Base-by-base conservation (phyloP, 2,797 vertebrate genomes). In the Eulemur rubriventer region DNA sequence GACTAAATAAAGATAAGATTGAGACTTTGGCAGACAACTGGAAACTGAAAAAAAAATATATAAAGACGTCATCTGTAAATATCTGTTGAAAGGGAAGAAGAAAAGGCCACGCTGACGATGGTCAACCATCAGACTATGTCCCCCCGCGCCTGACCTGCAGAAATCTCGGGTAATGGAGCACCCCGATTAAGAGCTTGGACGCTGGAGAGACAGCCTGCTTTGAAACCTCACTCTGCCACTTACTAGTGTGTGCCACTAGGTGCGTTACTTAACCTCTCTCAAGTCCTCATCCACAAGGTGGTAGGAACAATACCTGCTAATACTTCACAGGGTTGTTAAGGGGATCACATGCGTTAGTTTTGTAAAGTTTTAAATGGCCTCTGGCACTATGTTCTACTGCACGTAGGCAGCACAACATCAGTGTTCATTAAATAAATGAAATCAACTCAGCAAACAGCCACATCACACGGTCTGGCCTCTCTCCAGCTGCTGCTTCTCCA, bases 351-450 rank as follows among this genome's bases (percentile, higher is more conserved):
- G 22, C 35, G 35, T 43, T 12, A 1, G 4, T 41, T 69, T 7
- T 20, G 20, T 1, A 1, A 38, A 14, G 48, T 63, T n/a, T 38
- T 35, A 52, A 20, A 24, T 9, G 14, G 0, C 0, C 3, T n/a
- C 84, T 30, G 30, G 55, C 22, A 50, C 28, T 2, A 28, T 4
- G 41, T 55, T 52, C 61, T n/a, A 14, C 2, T 48, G 48, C 33
- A 63, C 24, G 9, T 1, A 46, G 22, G n/a, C 8, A 12, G 16
- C 17, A 17, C 16, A 20, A 11, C 4, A 0, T 6, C 12, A 5
- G 38, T 55, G 35, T 18, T 33, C 14, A 28, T 70, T 28, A 76
- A 81, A 73, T 38, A 33, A 6, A 35, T n/a, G 18, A n/a, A 83
- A 0, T 7, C 38, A 81, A 13, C 41, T 48, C 73, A 20, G 57